Percentiles rank a stretch among this genome's conserved stretches.
These are phyloP conservation scores for Fistularia tabacaria DNA, from an alignment of 2,797 vertebrate species.

Conservation along the genomic window DNA sequence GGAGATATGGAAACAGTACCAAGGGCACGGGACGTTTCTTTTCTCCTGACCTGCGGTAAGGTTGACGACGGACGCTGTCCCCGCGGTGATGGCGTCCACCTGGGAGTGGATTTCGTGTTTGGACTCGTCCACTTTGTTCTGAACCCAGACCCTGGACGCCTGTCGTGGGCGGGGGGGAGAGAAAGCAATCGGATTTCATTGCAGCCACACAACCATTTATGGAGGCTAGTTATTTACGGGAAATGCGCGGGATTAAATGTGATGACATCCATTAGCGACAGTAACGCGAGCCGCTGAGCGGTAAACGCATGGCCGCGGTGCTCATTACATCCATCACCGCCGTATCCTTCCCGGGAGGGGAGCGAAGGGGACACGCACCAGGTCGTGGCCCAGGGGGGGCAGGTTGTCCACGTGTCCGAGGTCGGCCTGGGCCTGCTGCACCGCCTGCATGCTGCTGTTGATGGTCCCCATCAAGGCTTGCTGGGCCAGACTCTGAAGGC, in stretches of 20 bases:
- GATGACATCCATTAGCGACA: too few relatives aligned
- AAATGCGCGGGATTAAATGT: neutral
- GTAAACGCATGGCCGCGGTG: too few relatives aligned
- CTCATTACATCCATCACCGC: neutral
- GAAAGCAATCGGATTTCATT: constrained; percentile 45
- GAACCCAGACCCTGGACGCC: constrained; percentile 98
- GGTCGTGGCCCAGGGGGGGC: constrained; percentile 95
- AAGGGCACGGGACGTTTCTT: too few relatives aligned
- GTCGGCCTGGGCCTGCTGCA: constrained; percentile 91
- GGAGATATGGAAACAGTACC: neutral
- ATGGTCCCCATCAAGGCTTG: constrained; percentile 98
- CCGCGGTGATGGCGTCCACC: constrained; percentile 97
- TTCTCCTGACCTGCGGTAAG: constrained; percentile 93
- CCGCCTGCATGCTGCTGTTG: constrained; percentile 96
- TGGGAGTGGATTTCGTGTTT: constrained; percentile 99
- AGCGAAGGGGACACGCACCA: constrained; percentile 75
- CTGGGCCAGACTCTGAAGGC: constrained; percentile 89
- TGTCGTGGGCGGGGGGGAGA: constrained; percentile 63
- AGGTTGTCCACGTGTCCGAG: constrained; percentile 89
- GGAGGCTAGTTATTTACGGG: constrained; percentile 27
- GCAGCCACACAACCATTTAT: constrained; percentile 6
- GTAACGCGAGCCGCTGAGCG: too few relatives aligned
- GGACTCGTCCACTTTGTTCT: constrained; percentile 99
- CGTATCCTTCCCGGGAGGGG: neutral
- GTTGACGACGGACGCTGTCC: constrained; percentile 98